These are phyloP conservation scores for Steinernema feltiae DNA, from an alignment of 1,140 invertebrate genomes.

Conservation along the genomic window DNA sequence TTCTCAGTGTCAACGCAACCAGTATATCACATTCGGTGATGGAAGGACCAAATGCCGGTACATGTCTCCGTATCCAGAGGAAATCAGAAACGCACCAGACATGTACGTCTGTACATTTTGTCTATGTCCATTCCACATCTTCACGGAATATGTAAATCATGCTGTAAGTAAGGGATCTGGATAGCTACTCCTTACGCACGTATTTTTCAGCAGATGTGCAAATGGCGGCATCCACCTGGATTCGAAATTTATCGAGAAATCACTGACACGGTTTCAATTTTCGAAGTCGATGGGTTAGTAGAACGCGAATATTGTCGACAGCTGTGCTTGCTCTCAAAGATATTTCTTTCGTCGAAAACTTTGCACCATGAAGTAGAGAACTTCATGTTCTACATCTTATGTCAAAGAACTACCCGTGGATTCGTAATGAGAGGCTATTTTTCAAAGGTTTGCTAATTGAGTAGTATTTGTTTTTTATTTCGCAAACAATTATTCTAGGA, in stretches of 20 bases:
- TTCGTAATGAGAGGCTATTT: constrained; percentile 98
- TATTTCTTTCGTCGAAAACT: constrained; percentile 97
- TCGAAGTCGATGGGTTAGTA: constrained; percentile 92
- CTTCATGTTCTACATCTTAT: constrained; percentile 98
- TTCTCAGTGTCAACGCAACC: background rate
- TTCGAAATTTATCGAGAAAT: constrained; percentile 97
- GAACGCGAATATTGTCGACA: constrained; percentile 82
- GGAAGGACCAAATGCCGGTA: constrained; percentile 14
- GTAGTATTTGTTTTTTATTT: no score
- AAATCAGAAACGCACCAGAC: constrained; percentile 20
- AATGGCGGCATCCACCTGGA: constrained; percentile 87
- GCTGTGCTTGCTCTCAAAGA: constrained; percentile 86
- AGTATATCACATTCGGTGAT: constrained; percentile 13
- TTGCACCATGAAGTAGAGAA: constrained; percentile 98
- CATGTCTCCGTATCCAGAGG: constrained; percentile 32
- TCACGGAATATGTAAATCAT: constrained; percentile 33
- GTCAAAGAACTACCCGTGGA: constrained; percentile 70
- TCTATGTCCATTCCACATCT: constrained; percentile 22
- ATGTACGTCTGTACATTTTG: constrained; percentile 46
- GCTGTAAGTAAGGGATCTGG: constrained; percentile 27
- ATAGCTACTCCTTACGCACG: constrained; percentile 33
- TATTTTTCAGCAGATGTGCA: constrained; percentile 72
- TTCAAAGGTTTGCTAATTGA: constrained; percentile 74
- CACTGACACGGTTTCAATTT: constrained; percentile 77
- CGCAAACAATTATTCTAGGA: no score